A percentile compares a stretch with the other conserved stretches of the same genome.
Conservation (phyloP, 2,888 invertebrate genomes). For the Cryptus armator region DNA sequence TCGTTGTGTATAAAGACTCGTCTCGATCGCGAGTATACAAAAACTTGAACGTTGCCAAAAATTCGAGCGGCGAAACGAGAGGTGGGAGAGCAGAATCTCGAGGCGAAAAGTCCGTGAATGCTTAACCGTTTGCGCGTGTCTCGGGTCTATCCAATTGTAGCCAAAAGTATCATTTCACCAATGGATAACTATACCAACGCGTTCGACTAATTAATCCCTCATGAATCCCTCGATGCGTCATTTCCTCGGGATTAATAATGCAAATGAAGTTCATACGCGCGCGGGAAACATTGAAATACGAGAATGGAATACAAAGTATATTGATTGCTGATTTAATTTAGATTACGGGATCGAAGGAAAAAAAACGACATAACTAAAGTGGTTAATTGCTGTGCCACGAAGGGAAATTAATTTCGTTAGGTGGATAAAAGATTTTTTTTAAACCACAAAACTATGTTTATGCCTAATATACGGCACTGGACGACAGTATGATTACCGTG, state of each 20-base stretch:
- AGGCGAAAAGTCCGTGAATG: constrained; percentile 39
- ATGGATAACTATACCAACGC: constrained; percentile 13
- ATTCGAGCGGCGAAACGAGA: background rate
- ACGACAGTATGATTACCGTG: constrained; percentile 36
- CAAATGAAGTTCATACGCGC: constrained; percentile 7
- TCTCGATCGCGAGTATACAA: constrained; percentile 29
- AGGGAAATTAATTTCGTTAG: background rate
- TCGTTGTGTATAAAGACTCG: background rate
- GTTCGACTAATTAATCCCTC: constrained; percentile 57
- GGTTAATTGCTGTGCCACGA: background rate
- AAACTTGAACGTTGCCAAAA: constrained; percentile 46
- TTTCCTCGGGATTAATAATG: constrained; percentile 41
- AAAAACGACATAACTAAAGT: background rate
- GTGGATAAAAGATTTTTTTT: background rate
- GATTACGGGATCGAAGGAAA: background rate
- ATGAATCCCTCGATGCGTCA: constrained; percentile 50
- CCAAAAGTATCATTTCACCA: constrained; percentile 52
- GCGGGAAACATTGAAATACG: background rate
- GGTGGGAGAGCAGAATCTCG: background rate
- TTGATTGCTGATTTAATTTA: background rate
- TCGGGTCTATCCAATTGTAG: constrained; percentile 50
- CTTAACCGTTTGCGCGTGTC: constrained; percentile 52
- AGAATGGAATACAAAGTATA: background rate
- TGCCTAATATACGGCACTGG: constrained; percentile 3
- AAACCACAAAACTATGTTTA: background rate